Base-by-base conservation (phyloP, 2,888 invertebrate species). In the Leptinotarsa rubiginosa region DNA sequence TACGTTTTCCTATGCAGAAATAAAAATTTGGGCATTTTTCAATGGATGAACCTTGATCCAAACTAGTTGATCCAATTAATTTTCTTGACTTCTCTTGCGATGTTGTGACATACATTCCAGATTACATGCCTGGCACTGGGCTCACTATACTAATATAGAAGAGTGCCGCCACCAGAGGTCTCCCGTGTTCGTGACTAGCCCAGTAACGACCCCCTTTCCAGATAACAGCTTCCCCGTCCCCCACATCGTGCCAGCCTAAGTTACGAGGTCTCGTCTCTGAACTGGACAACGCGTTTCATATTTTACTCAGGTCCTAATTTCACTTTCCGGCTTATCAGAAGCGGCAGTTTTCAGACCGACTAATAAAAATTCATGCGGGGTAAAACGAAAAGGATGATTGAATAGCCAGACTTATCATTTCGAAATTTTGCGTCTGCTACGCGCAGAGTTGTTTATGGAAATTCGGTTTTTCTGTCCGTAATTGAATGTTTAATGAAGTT, bases 221-320 rank as follows among this genome's bases (percentile, higher is more conserved):
- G 76, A 78, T 78, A 76, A 76, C 72, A 70, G 71, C 71, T 47
- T 41, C 69, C 56, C 59, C 47, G 41, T 65, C 52, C 59, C n/a
- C 22, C 47, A 52, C 25, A 41, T 41, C 59, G 49, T 70, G 49
- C 70, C 69, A 54, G 3, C 41, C 54, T 75, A 72, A 77, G 67
- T 77, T 77, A 79, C 67, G 73, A 74, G 52, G 72, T 73, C 68
- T 76, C 78, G 70, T 79, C 77, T 77, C 72, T 73, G 77, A 75
- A 75, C 77, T 76, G 80, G 77, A 78, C 80, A 75, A 64, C 75
- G 66, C 65, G 31, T 65, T 72, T 70, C 74, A 76, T 78, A 79
- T 77, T 79, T 77, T 77, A 69, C 64, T 67, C 67, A 75, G 73
- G 72, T 70, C 70, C 72, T 81, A 79, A 79, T 81, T 78, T 77